A percentile compares a stretch with the other conserved stretches of the same genome.
Evolutionary conservation across 1,140 invertebrate species (phyloP).

Genomic region (Cepaea nemoralis): DNA sequence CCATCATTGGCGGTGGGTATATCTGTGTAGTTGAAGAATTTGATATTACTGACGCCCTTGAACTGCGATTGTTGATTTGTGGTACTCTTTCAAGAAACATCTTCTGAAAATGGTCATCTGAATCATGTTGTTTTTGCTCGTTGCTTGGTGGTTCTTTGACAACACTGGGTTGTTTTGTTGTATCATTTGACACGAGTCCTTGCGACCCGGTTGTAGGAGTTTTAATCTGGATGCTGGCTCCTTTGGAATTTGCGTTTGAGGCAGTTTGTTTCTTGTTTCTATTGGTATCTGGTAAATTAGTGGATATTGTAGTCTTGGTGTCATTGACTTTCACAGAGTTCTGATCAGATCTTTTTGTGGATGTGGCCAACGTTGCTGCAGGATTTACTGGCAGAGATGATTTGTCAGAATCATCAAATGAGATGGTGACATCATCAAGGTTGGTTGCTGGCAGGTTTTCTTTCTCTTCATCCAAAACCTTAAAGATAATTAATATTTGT

Average conservation of each 20-base stretch:
- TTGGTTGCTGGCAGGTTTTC: slow-evolving; percentile 59
- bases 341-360: slow-evolving; percentile 37
- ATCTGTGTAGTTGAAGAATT: background rate
- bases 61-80: background rate
- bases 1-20: slow-evolving; percentile 44
- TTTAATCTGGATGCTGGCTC: background rate
- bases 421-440: slow-evolving; percentile 62
- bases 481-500: no score
- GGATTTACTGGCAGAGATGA: background rate
- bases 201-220: background rate
- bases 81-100: slow-evolving; percentile 59
- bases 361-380: background rate
- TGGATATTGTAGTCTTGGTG: slow-evolving; percentile 4
- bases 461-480: slow-evolving; percentile 63
- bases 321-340: background rate
- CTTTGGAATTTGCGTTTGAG: background rate
- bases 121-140: slow-evolving; percentile 45
- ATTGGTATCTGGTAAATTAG: background rate
- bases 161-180: slow-evolving; percentile 52
- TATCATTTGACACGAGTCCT: slow-evolving; percentile 36
- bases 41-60: background rate
- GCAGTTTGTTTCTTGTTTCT: background rate
- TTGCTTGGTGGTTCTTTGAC: background rate
- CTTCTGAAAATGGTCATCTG: slow-evolving; percentile 54
- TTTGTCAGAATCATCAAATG: slow-evolving; percentile 50